Evolutionary conservation across 2,113 vertebrate species (phyloP).

Genomic region (Suncus etruscus): DNA sequence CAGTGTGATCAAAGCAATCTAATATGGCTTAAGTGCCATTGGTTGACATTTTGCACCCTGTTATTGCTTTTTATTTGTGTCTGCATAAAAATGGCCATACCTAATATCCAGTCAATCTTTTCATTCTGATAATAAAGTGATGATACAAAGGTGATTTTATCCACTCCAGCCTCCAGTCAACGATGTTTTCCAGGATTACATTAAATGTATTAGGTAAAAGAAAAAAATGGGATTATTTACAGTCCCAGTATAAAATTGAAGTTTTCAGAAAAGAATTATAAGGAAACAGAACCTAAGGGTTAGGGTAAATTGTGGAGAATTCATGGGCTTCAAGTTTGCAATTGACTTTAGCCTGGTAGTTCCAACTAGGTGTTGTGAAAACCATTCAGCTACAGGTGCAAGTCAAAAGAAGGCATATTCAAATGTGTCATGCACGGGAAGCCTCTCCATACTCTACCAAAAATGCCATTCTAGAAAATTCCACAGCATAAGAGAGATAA

Average conservation of each 20-base stretch:
- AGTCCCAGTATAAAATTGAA: not conserved
- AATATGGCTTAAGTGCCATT: constrained; percentile 63
- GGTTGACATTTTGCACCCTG: constrained; percentile 62
- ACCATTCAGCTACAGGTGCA: no score
- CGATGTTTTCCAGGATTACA: constrained; percentile 44
- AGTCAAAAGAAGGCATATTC: no score
- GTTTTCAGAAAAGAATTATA: not conserved
- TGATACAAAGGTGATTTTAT: constrained; percentile 74
- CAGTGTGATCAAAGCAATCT: constrained; percentile 65
- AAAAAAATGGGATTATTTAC: not conserved
- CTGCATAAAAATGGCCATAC: constrained; percentile 45
- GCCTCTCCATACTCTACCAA: not conserved
- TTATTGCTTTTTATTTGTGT: constrained; percentile 77
- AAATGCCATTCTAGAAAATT: not conserved
- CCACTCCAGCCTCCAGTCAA: constrained; percentile 67
- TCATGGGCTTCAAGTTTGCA: not conserved
- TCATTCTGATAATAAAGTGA: constrained; percentile 72
- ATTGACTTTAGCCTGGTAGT: not conserved
- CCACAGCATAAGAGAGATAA: not conserved
- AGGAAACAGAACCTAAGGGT: not conserved
- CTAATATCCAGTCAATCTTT: constrained; percentile 74
- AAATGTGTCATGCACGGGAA: no score
- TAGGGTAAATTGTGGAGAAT: not conserved
- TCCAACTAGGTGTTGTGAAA: no score
- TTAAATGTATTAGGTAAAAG: not conserved